Evolutionary conservation across 2,888 invertebrate species (phyloP).

Genomic region (Aporophyla lueneburgensis): DNA sequence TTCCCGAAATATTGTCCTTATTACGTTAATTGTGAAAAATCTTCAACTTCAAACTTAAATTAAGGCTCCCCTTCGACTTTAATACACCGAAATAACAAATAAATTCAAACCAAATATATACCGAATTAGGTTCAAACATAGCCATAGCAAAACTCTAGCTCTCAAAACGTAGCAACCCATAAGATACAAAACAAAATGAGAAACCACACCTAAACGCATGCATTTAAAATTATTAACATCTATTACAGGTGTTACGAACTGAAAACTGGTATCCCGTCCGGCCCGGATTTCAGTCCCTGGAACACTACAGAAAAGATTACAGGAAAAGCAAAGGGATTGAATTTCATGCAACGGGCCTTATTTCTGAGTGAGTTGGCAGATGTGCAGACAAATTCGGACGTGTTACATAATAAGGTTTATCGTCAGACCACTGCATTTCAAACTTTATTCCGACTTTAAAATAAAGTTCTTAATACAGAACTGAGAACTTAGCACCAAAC

Average conservation of each 20-base stretch:
- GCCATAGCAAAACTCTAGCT: neutral
- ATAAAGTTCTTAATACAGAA: too few relatives aligned
- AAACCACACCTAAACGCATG: neutral
- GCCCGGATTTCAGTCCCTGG: constrained; percentile 48
- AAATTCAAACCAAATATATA: neutral
- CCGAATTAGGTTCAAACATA: neutral
- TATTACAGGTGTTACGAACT: constrained; percentile 45
- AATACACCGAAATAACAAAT: neutral
- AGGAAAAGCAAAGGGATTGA: constrained; percentile 30
- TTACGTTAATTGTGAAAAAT: neutral
- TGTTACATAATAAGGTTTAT: too few relatives aligned
- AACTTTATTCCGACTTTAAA: too few relatives aligned
- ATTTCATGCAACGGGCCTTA: constrained; percentile 28
- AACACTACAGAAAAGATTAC: constrained; percentile 45
- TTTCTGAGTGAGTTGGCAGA: constrained; percentile 41
- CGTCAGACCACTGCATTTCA: too few relatives aligned
- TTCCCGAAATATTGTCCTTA: neutral
- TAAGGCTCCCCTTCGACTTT: neutral
- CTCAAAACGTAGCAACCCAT: neutral
- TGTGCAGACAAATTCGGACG: neutral
- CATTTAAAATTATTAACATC: neutral
- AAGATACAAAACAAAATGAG: neutral
- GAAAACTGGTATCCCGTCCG: constrained; percentile 48
- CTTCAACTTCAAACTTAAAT: neutral
- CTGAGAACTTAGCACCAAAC: too few relatives aligned